Conservation (phyloP, 2,797 vertebrate genomes). For the Melanitta fusca region DNA sequence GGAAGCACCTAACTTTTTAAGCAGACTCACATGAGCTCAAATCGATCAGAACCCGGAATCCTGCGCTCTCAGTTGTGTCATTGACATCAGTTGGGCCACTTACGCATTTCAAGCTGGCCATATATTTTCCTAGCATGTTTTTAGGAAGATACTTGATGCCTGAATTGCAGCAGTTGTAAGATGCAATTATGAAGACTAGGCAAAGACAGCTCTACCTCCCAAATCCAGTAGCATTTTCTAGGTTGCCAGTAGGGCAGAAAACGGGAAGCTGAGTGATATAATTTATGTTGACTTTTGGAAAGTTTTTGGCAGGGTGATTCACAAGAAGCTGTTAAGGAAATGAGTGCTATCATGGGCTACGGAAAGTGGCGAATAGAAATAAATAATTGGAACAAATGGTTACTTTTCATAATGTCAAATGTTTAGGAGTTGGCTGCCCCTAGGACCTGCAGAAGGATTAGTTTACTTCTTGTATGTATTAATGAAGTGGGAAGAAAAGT, state of each 20-base stretch:
- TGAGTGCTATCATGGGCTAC: conserved; percentile 31
- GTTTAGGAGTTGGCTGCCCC: conserved; percentile 29
- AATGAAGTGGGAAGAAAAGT: conserved; percentile 66
- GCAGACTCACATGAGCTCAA: not conserved
- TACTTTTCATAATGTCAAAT: conserved; percentile 54
- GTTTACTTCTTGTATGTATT: conserved; percentile 54
- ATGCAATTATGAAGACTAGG: not conserved
- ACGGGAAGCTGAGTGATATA: not conserved
- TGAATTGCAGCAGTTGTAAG: not conserved
- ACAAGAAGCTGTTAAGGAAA: conserved; percentile 68
- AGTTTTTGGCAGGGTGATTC: conserved; percentile 51
- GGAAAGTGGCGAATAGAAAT: conserved; percentile 64
- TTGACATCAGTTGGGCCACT: not conserved
- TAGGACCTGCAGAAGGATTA: conserved; percentile 44
- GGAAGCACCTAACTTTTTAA: not conserved
- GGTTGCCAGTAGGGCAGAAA: not conserved
- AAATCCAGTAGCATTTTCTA: not conserved
- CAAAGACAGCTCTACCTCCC: not conserved
- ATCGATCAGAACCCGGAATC: not conserved
- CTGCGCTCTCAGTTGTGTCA: not conserved
- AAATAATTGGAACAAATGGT: conserved; percentile 67
- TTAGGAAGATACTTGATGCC: not conserved
- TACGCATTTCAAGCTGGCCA: not conserved
- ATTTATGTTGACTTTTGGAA: conserved; percentile 45
- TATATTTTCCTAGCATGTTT: not conserved